phyloP scores from a whole-genome alignment of 2,888 invertebrate genomes.

The Agonum fuliginosum region DNA sequence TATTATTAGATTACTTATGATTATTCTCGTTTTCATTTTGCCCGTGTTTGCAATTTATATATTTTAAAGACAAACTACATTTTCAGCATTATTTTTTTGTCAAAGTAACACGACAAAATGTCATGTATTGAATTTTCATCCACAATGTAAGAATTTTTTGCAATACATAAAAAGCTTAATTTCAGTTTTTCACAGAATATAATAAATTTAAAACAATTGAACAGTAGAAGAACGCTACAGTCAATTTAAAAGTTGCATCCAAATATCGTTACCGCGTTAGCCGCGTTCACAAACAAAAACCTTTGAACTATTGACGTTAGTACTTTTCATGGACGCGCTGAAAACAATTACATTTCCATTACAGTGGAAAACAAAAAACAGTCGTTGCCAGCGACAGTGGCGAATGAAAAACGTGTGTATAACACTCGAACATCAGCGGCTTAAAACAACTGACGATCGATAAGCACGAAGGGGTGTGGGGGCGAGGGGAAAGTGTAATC shows the following conservation, averaged over 20 bases:
- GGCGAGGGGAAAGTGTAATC: neutral
- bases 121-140: neutral
- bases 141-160: conserved; percentile 2
- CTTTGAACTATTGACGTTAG: conserved; percentile 32
- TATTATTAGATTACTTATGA: no score
- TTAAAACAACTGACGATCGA: conserved; percentile 54
- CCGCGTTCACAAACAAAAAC: conserved; percentile 26
- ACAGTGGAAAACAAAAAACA: conserved; percentile 37
- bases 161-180: neutral
- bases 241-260: conserved; percentile 36
- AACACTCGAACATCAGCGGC: conserved; percentile 50
- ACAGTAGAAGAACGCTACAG: conserved; percentile 14
- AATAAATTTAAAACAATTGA: conserved; percentile 27
- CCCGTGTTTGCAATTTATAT: no score
- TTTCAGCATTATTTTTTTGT: neutral
- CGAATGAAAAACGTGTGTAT: conserved; percentile 42
- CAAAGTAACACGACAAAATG: neutral
- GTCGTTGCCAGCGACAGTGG: neutral
- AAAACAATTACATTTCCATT: conserved; percentile 55
- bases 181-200: conserved; percentile 15
- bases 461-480: neutral
- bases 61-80: neutral
- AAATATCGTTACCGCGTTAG: conserved; percentile 31
- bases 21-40: no score
- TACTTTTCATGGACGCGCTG: conserved; percentile 30